Conservation (phyloP, 1,140 invertebrate genomes). For the Drosophila paulistorum region DNA sequence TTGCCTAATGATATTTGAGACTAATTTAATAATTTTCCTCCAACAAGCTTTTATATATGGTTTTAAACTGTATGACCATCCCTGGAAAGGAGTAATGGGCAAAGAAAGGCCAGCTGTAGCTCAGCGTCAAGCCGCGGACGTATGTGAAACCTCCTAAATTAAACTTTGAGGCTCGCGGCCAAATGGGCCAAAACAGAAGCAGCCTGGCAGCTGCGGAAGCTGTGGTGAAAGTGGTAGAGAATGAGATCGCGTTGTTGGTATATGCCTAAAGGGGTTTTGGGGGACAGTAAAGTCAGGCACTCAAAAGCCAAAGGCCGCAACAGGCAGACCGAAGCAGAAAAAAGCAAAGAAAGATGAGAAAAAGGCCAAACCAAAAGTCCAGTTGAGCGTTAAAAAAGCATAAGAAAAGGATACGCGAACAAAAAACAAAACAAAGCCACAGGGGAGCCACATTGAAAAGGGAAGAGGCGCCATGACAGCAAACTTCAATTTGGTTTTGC, state of each 20-base stretch:
- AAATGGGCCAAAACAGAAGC: constrained; percentile 45
- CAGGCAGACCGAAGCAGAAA: constrained; percentile 13
- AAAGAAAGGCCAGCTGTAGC: constrained; percentile 7
- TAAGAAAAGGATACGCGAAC: constrained; percentile 8
- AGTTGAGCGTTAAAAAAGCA: constrained; percentile 24
- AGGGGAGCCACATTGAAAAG: constrained; percentile 4
- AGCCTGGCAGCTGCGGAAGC: constrained; percentile 24
- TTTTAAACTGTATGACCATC: neutral
- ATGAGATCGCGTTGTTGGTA: constrained; percentile 32
- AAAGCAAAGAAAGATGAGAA: constrained; percentile 17
- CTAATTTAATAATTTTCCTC: too few relatives aligned
- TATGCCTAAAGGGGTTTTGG: neutral
- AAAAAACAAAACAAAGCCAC: constrained; percentile 9
- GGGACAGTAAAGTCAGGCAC: constrained; percentile 5
- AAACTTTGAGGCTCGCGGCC: constrained; percentile 52
- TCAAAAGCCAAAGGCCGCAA: constrained; percentile 27
- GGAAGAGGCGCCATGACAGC: constrained; percentile 33
- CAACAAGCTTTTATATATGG: too few relatives aligned
- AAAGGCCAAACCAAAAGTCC: constrained; percentile 18
- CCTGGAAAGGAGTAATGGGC: constrained; percentile 3
- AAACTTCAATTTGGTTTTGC: constrained; percentile 77
- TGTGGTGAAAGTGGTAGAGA: constrained; percentile 31
- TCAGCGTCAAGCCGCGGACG: constrained; percentile 43
- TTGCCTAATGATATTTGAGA: too few relatives aligned
- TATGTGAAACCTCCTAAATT: constrained; percentile 66